phyloP scores from a whole-genome alignment of 1,140 invertebrate species.

The Grapholita molesta region DNA sequence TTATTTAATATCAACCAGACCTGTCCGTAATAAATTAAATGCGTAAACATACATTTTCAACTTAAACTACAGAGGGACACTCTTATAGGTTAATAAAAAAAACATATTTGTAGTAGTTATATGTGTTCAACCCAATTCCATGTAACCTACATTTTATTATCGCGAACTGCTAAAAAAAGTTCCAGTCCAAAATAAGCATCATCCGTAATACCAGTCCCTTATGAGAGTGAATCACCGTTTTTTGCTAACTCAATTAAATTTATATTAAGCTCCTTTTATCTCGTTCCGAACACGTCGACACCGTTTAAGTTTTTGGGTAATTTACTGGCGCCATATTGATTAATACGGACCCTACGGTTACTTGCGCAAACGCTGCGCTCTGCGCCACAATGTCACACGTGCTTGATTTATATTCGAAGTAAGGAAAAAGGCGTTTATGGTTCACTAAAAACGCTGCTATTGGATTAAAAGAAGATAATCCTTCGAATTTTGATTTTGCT shows the following conservation, averaged over 20 bases:
- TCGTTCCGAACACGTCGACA: not conserved
- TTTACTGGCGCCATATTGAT: constrained; percentile 11
- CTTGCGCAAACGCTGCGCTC: not conserved
- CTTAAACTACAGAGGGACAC: too few species aligned
- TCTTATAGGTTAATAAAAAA: too few species aligned
- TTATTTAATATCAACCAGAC: too few species aligned
- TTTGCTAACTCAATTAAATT: not conserved
- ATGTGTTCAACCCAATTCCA: not conserved
- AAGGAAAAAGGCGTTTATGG: not conserved
- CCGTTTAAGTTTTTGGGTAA: not conserved
- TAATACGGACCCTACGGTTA: not conserved
- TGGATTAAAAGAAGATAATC: too few species aligned
- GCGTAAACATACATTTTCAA: too few species aligned
- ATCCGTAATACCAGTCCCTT: not conserved
- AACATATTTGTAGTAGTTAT: too few species aligned
- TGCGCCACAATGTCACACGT: not conserved
- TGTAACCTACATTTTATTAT: not conserved
- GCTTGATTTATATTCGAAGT: not conserved
- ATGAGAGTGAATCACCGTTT: not conserved
- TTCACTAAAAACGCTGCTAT: too few species aligned
- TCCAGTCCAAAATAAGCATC: not conserved
- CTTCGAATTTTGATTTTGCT: too few species aligned
- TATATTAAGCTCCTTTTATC: not conserved
- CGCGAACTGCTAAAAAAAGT: not conserved
- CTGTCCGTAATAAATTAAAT: too few species aligned